Evolutionary conservation across 1,140 invertebrate species (phyloP).

Genomic region (Drosophila willistoni): DNA sequence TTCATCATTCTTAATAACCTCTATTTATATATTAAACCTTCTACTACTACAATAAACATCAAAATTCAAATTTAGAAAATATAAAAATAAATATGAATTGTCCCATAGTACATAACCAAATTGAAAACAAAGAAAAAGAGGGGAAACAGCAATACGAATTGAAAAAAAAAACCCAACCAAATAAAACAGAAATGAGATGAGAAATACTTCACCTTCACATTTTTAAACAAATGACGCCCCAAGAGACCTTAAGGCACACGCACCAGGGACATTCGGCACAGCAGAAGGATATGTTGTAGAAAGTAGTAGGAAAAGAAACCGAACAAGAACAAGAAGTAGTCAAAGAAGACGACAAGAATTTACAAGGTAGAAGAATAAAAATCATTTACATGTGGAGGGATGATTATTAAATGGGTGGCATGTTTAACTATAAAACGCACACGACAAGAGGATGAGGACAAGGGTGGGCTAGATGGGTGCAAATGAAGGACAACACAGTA

Average conservation of each 20-base stretch:
- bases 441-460: slow-evolving; percentile 32
- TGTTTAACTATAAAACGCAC: slow-evolving; percentile 80
- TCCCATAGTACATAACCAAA: slow-evolving; percentile 26
- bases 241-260: slow-evolving; percentile 66
- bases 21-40: too few species aligned
- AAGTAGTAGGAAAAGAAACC: slow-evolving; percentile 42
- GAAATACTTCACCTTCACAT: slow-evolving; percentile 82
- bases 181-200: slow-evolving; percentile 57
- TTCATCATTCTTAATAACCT: too few species aligned
- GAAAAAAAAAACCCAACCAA: slow-evolving; percentile 39
- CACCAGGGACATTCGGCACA: slow-evolving; percentile 24
- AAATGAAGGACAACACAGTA: slow-evolving; percentile 68
- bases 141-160: slow-evolving; percentile 29
- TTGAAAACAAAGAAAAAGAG: slow-evolving; percentile 5
- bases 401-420: slow-evolving; percentile 83
- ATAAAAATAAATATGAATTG: background rate
- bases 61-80: background rate
- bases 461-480: slow-evolving; percentile 62
- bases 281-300: slow-evolving; percentile 26
- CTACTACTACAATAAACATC: too few species aligned
- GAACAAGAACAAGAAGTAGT: slow-evolving; percentile 1
- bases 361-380: slow-evolving; percentile 39
- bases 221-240: slow-evolving; percentile 82
- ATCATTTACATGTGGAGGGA: slow-evolving; percentile 82
- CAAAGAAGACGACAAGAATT: slow-evolving; percentile 29